Conservation (phyloP, 2,113 vertebrate species). For the Cepphus grylle region DNA sequence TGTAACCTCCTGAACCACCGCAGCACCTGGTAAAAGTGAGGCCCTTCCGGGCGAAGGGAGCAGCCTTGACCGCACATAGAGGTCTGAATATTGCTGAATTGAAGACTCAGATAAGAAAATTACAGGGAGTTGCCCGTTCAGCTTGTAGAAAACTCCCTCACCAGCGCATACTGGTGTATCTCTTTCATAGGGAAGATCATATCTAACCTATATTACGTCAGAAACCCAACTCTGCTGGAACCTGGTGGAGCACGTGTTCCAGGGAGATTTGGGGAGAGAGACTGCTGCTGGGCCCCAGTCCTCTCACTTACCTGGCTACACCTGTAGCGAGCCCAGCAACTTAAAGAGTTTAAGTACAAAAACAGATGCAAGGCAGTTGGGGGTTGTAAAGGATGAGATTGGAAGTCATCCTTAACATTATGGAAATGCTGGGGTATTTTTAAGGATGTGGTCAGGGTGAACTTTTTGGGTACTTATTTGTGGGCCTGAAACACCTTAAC, state of each 20-base stretch:
- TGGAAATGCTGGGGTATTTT: background rate
- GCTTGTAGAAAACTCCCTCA: background rate
- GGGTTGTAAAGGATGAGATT: background rate
- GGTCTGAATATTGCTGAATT: background rate
- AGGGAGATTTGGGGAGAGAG: background rate
- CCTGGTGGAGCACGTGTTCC: background rate
- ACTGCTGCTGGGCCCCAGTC: background rate
- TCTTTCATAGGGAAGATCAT: background rate
- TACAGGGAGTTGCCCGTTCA: background rate
- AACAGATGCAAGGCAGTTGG: background rate
- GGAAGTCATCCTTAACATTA: background rate
- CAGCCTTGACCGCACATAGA: background rate
- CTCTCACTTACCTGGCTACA: background rate
- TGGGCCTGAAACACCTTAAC: background rate
- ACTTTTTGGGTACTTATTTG: background rate
- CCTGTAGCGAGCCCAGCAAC: background rate
- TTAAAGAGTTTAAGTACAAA: background rate
- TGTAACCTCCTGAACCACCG: no score
- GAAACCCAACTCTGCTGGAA: background rate
- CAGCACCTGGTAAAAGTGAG: rapidly evolving
- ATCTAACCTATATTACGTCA: background rate
- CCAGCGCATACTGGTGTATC: rapidly evolving
- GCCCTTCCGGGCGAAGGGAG: background rate
- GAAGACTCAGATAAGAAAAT: background rate
- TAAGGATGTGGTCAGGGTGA: background rate